These are phyloP conservation scores for Megalops atlanticus DNA, from an alignment of 2,113 vertebrate genomes.

Conservation along the genomic window DNA sequence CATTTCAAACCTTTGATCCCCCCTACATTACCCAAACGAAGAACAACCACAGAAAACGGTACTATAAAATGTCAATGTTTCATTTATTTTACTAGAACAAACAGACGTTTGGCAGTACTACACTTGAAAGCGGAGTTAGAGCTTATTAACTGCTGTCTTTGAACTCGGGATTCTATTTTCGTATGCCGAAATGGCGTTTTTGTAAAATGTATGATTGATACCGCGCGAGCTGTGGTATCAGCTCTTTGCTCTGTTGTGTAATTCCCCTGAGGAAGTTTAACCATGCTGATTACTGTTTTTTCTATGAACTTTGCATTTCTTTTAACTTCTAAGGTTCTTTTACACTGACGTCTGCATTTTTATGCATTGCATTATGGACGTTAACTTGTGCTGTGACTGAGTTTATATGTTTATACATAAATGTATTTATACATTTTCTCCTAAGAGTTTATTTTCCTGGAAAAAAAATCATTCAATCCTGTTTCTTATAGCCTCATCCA, in stretches of 20 bases:
- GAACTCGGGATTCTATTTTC: background rate
- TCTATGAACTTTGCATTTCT: background rate
- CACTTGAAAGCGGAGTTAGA: background rate
- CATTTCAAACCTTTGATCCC: conserved; percentile 21
- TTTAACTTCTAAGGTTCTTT: background rate
- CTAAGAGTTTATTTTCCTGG: no score
- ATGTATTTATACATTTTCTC: no score
- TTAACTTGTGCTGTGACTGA: no score
- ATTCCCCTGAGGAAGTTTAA: background rate
- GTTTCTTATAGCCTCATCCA: no score
- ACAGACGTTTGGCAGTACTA: background rate
- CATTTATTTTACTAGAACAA: conserved; percentile 25
- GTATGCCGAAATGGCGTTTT: background rate
- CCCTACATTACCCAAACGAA: conserved; percentile 8
- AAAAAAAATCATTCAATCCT: no score
- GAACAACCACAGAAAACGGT: conserved; percentile 24
- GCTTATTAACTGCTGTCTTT: background rate
- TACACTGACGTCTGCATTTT: background rate
- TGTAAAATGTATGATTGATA: background rate
- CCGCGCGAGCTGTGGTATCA: background rate
- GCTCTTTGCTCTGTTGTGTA: background rate
- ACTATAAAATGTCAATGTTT: conserved; percentile 14
- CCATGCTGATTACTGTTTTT: background rate
- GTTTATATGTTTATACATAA: no score
- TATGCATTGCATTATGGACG: no score